These are phyloP conservation scores for Habrosyne pyritoides DNA, from an alignment of 2,888 invertebrate species.

Conservation along the genomic window DNA sequence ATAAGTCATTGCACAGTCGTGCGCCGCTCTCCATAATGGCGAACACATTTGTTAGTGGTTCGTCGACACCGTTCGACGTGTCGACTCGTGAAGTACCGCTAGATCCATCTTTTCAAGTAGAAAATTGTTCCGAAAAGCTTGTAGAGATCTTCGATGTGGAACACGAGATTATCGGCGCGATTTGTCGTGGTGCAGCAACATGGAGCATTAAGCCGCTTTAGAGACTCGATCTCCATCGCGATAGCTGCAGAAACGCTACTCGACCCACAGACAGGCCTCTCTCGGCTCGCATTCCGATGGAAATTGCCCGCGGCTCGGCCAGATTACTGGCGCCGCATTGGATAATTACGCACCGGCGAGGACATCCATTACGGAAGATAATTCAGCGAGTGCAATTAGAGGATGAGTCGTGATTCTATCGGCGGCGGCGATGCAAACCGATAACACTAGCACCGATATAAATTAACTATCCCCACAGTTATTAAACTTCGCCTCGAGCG, in stretches of 20 bases:
- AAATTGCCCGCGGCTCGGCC: conserved; percentile 64
- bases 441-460: conserved; percentile 53
- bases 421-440: conserved; percentile 42
- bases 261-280: conserved; percentile 58
- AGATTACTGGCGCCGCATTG: conserved; percentile 71
- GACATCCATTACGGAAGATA: conserved; percentile 78
- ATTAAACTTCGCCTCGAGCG: conserved; percentile 48
- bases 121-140: conserved; percentile 27
- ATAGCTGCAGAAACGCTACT: conserved; percentile 69
- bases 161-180: conserved; percentile 48
- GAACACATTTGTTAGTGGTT: conserved; percentile 42
- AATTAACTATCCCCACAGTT: conserved; percentile 55
- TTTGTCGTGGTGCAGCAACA: conserved; percentile 56
- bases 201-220: conserved; percentile 30
- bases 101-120: conserved; percentile 34
- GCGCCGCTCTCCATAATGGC: conserved; percentile 39
- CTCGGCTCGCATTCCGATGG: conserved; percentile 64
- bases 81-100: conserved; percentile 34
- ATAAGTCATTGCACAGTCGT: conserved; percentile 35
- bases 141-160: conserved; percentile 37
- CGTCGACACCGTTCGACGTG: conserved; percentile 30
- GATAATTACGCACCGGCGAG: conserved; percentile 70
- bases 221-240: conserved; percentile 48
- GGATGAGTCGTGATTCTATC: conserved; percentile 65
- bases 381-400: conserved; percentile 71